A percentile compares a stretch with the other conserved stretches of the same genome.
phyloP scores from a whole-genome alignment of 2,797 vertebrate species.

The Microtus obscurus region DNA sequence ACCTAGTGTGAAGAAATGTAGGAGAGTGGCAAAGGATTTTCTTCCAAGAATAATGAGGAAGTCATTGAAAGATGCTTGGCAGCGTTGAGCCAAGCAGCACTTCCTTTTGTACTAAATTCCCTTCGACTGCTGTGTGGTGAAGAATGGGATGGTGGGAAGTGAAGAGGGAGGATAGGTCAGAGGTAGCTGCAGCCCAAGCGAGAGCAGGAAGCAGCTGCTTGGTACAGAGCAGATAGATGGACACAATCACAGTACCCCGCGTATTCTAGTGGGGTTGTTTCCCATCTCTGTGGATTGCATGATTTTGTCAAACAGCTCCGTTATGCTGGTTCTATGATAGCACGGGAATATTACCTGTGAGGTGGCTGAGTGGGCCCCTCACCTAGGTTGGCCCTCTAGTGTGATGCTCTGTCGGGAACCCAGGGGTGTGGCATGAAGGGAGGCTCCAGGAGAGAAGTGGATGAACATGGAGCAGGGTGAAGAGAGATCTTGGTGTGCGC shows the following conservation, averaged over 20 bases:
- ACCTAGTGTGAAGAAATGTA: neutral
- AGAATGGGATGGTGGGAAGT: neutral
- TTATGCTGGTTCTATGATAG: neutral
- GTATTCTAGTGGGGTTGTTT: no score
- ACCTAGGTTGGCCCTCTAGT: neutral
- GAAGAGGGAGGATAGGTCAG: neutral
- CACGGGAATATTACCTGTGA: neutral
- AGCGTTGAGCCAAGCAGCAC: no score
- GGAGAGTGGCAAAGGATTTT: neutral
- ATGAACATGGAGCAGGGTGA: no score
- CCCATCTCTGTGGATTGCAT: neutral
- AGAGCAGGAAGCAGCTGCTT: neutral
- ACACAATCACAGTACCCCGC: no score
- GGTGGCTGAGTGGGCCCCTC: neutral
- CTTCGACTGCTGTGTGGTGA: neutral
- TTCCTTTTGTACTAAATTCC: neutral
- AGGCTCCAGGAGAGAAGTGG: neutral
- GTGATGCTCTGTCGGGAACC: neutral
- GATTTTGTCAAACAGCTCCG: neutral
- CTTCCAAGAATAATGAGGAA: neutral
- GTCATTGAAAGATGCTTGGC: neutral
- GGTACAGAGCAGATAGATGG: neutral
- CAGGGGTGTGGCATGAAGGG: neutral
- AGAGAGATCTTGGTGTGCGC: neutral
- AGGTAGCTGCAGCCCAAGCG: neutral